phyloP scores from a whole-genome alignment of 2,888 invertebrate genomes.

The Sicus ferrugineus region DNA sequence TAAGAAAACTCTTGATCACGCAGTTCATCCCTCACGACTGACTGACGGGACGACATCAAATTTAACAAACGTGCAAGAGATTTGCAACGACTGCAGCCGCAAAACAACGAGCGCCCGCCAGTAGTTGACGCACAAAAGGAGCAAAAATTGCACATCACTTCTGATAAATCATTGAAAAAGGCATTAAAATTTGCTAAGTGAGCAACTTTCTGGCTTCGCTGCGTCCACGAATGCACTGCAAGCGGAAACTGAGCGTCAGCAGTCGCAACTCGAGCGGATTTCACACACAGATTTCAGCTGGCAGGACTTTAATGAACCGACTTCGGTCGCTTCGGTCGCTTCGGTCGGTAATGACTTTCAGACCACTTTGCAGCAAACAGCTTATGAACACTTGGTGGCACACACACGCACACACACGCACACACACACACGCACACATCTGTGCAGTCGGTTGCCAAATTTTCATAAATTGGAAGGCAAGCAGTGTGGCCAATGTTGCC shows the following conservation, averaged over 20 bases:
- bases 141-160: not conserved
- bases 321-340: not conserved
- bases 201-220: not conserved
- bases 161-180: slow-evolving; percentile 10
- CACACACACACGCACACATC: not conserved
- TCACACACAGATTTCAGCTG: not conserved
- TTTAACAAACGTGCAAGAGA: too few relatives aligned
- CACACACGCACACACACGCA: not conserved
- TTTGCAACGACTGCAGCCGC: not conserved
- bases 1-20: too few relatives aligned
- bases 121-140: not conserved
- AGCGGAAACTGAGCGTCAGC: not conserved
- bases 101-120: not conserved
- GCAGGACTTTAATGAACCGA: slow-evolving; percentile 1
- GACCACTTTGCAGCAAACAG: slow-evolving; percentile 1
- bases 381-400: slow-evolving; percentile 3
- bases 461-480: not conserved
- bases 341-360: slow-evolving; percentile 3
- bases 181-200: slow-evolving; percentile 1
- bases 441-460: not conserved
- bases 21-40: too few relatives aligned
- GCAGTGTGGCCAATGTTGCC: not conserved
- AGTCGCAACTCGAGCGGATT: not conserved
- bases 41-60: too few relatives aligned
- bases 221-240: not conserved